phyloP scores from a whole-genome alignment of 2,797 vertebrate genomes.

The Alcedo quadribrachys region DNA sequence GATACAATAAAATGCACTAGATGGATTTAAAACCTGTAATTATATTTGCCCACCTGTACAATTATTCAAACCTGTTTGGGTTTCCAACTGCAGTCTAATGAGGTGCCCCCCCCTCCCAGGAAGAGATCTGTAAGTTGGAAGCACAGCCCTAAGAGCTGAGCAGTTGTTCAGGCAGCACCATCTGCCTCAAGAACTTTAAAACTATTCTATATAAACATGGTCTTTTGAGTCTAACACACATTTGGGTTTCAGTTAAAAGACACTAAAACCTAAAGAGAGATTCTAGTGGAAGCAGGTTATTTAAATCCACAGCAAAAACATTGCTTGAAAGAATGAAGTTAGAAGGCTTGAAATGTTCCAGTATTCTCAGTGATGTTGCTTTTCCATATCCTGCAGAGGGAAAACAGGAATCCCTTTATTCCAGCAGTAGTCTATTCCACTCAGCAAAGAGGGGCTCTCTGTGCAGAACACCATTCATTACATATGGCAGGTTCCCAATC shows the following conservation, averaged over 20 bases:
- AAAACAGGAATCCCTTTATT: conserved; percentile 16
- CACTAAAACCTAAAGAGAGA: not conserved
- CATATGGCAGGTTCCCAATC: not conserved
- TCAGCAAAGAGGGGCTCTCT: not conserved
- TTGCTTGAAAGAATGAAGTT: not conserved
- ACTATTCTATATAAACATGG: not conserved
- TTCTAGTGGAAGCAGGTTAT: not conserved
- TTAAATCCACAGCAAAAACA: not conserved
- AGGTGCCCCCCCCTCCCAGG: not conserved
- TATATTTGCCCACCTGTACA: not conserved
- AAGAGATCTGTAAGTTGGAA: not conserved
- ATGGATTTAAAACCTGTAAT: not conserved
- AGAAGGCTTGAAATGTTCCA: not conserved
- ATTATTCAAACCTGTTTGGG: not conserved
- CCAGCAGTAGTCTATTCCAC: not conserved
- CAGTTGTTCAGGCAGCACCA: not conserved
- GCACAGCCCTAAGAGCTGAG: not conserved
- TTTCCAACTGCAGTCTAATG: not conserved
- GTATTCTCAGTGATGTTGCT: not conserved
- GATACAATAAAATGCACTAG: not conserved
- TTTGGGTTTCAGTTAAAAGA: not conserved
- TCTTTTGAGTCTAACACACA: not conserved
- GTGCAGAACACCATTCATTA: not conserved
- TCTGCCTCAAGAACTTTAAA: not conserved
- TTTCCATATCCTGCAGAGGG: not conserved